Evolutionary conservation across 2,797 vertebrate genomes (phyloP), one percentile per base, ranked within the genome.

Genomic region (Syngnathus rostellatus): DNA sequence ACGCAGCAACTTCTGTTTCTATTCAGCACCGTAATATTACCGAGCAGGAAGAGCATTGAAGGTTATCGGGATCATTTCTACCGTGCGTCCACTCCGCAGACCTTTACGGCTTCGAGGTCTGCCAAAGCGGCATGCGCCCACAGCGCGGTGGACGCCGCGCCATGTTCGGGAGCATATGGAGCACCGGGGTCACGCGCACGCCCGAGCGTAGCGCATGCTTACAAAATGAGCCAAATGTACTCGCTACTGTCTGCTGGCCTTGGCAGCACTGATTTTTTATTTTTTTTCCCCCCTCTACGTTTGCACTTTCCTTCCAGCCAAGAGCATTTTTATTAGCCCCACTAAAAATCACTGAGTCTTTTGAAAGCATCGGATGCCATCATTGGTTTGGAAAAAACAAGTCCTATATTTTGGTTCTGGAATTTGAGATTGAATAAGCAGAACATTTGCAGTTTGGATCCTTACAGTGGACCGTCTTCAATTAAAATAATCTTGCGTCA

Each of bases 161-260:
- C 81, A 80, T 81, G 78, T 65, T 84, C 85, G 85, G 82, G 78
- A 82, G 84, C 86, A 85, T 88, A 87, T 85, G 83, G 85, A 85
- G 81, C 82, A 80, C 58, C 57, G 81, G 88, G 86, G 87, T 90
- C 86, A 88, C 70, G 70, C 81, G 81, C 82, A 89, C 81, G 76
- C 55, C 31, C 55, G 65, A 64, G 73, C 85, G 82, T 86, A 82
- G 84, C 79, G 75, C 81, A 85, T 68, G 77, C 75, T 72, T 67
- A 69, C 63, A 16, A 77, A 84, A 83, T 58, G 76, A 83, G 85
- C 84, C 84, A 86, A 83, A 82, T 78, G 63, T 75, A 73, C 74
- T 75, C 23, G 46, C 75, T 73, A 40, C 80, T 80, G 82, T 83
- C 80, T 79, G 78, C 77, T 80, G 76, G 77, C 82, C 55, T 85